Evolutionary conservation across 2,888 invertebrate species (phyloP).

Genomic region (Drosophila cognata): DNA sequence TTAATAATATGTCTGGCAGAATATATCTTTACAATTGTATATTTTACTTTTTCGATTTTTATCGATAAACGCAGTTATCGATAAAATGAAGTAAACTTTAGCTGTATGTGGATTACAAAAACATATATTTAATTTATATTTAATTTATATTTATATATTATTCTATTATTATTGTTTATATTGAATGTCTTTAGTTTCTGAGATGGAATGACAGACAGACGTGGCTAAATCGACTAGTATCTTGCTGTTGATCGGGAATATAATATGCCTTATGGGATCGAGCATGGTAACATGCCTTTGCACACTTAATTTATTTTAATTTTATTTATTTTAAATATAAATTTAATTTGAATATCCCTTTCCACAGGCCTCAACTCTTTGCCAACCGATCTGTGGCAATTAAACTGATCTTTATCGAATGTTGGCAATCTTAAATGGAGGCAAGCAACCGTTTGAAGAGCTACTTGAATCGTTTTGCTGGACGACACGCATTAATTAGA

Average conservation of each 20-base stretch:
- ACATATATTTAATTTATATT: not conserved
- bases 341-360: not conserved
- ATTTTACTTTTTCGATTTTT: no score
- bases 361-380: not conserved
- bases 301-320: no score
- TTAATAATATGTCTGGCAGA: not conserved
- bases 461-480: not conserved
- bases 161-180: no score
- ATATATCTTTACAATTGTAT: not conserved
- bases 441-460: not conserved
- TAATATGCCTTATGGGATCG: no score
- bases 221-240: not conserved
- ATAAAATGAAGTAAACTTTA: not conserved
- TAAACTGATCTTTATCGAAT: not conserved
- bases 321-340: no score
- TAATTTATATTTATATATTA: no score
- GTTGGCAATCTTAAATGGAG: not conserved
- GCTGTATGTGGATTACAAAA: not conserved
- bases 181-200: not conserved
- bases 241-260: not conserved
- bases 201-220: not conserved
- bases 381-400: not conserved
- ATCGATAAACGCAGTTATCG: not conserved
- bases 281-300: rapidly evolving
- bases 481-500: not conserved